Evolutionary conservation across 2,888 invertebrate genomes (phyloP), one percentile per base, ranked within the genome.

Genomic region (Yponomeuta sedellus): DNA sequence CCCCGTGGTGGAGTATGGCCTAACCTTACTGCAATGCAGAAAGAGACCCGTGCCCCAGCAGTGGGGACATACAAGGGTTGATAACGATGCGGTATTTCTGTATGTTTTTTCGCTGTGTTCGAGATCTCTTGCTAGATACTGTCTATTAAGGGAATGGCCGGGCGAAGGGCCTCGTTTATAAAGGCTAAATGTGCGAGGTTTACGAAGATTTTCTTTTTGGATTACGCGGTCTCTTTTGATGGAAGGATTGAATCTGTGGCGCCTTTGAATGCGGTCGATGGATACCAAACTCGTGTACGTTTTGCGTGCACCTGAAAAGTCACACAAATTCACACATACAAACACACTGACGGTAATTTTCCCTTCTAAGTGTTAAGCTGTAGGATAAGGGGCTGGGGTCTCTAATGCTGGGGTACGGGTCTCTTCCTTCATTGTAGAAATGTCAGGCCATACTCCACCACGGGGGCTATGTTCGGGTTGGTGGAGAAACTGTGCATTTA

Each of bases 121-220:
- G 5, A 25, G 61, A 61, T 28, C 16, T 61, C 22, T 61, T 61
- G 25, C 44, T n/a, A 59, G 67, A 67, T 67, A 89, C 87, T 81
- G 83, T 86, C 85, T 88, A 86, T 90, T 88, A 88, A 88, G 82
- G 80, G 85, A 86, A 80, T 83, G 85, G 81, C 79, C 74, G 44
- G 73, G 70, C 73, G 70, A 72, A 67, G 39, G 20, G 69, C 61
- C 25, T 59, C 44, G 12, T 52, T 56, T 64, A 61, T 44, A 66
- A 44, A 10, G 61, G 66, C 52, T 28, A 64, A 57, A 64, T 19
- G 64, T 10, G 12, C 44, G 62, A n/a, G 34, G 16, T 39, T 39
- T 62, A n/a, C 62, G 12, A 19, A 19, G 39, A 39, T 62, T 62
- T 28, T 11, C 34, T 34, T n/a, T 28, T 62, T 62, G 34, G n/a